These are phyloP conservation scores for Eurosta solidaginis DNA, from an alignment of 1,140 invertebrate species.

Conservation along the genomic window DNA sequence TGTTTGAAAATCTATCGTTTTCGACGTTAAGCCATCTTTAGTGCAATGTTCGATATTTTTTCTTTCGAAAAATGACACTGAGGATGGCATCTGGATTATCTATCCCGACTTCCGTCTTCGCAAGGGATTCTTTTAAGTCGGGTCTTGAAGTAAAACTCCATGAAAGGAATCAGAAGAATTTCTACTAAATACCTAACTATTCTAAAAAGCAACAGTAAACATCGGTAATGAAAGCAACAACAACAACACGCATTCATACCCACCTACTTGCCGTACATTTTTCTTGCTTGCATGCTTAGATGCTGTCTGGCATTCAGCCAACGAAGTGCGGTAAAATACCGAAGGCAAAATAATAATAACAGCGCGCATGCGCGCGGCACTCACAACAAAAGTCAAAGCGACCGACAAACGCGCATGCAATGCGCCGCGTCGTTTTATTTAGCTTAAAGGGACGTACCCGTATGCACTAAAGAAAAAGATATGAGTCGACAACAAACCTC, in stretches of 20 bases:
- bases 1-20: no score
- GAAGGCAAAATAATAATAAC: slow-evolving; percentile 30
- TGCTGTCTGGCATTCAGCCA: not conserved
- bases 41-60: no score
- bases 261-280: slow-evolving; percentile 14
- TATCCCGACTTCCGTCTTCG: no score
- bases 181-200: no score
- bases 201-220: not conserved
- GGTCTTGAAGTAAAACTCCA: no score
- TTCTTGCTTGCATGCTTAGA: not conserved
- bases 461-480: not conserved
- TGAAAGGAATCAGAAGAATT: no score
- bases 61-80: no score
- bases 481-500: not conserved
- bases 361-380: slow-evolving; percentile 23
- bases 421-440: no score
- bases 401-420: not conserved
- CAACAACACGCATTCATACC: not conserved
- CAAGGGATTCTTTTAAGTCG: no score
- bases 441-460: no score
- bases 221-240: not conserved
- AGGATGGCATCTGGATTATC: no score
- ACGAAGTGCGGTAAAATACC: not conserved
- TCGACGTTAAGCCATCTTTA: no score
- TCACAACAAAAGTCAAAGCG: slow-evolving; percentile 10